A percentile compares a stretch with the other conserved stretches of the same genome.
These are phyloP conservation scores for Tipula unca DNA, from an alignment of 2,888 invertebrate genomes.

Conservation along the genomic window DNA sequence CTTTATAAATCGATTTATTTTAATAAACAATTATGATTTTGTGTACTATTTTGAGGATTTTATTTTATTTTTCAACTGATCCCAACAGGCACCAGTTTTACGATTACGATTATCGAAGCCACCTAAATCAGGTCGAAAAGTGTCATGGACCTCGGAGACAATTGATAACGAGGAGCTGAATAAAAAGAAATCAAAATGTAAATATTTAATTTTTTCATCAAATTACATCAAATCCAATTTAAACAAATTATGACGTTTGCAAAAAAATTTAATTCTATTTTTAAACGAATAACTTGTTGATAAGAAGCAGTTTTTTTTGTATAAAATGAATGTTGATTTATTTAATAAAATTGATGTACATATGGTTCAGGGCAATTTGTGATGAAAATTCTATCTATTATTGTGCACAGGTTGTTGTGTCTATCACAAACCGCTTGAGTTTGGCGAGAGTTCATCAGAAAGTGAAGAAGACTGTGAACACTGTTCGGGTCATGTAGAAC, in stretches of 20 bases:
- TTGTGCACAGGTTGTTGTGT: constrained; percentile 80
- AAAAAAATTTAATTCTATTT: not conserved
- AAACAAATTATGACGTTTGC: not conserved
- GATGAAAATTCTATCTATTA: not conserved
- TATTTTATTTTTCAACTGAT: not conserved
- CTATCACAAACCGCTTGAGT: constrained; percentile 79
- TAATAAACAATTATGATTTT: not conserved
- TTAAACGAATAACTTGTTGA: not conserved
- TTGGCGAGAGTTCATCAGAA: constrained; percentile 83
- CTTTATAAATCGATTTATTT: not conserved
- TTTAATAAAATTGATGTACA: not conserved
- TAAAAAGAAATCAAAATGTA: constrained; percentile 95
- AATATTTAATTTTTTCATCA: constrained; percentile 34
- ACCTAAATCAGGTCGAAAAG: constrained; percentile 65
- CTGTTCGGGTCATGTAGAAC: constrained; percentile 74
- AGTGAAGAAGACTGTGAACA: constrained; percentile 79
- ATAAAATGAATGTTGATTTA: not conserved
- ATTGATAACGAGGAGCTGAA: constrained; percentile 93
- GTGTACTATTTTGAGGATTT: not conserved
- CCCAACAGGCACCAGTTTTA: constrained; percentile 44
- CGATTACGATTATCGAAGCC: constrained; percentile 60
- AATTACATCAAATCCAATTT: not conserved
- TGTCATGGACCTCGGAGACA: constrained; percentile 82
- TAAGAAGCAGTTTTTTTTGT: not conserved
- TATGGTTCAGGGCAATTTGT: not conserved